Percentiles rank a stretch among this genome's conserved stretches.
Evolutionary conservation across 2,113 vertebrate species (phyloP).

Genomic region (Pipa parva): DNA sequence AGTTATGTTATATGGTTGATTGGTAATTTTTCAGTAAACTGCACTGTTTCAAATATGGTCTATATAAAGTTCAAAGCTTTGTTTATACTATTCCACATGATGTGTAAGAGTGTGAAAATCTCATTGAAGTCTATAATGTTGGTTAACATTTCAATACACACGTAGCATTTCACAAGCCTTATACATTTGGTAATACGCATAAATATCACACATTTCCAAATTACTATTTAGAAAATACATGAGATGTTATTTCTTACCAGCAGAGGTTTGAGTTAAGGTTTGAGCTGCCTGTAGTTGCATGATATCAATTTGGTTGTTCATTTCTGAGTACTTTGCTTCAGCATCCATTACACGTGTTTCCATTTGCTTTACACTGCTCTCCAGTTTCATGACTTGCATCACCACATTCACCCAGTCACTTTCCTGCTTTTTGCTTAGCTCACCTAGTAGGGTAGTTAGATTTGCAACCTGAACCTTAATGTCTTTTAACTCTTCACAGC

Average conservation of each 20-base stretch:
- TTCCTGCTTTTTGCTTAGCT: conserved; percentile 84
- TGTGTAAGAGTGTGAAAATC: too few species aligned
- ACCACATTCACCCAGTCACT: conserved; percentile 73
- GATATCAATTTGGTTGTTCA: conserved; percentile 90
- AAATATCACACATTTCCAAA: too few species aligned
- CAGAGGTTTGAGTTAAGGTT: conserved; percentile 78
- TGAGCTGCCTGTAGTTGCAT: conserved; percentile 90
- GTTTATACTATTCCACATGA: too few species aligned
- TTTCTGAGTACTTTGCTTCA: conserved; percentile 90
- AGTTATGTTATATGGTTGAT: too few species aligned
- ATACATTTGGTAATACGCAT: too few species aligned
- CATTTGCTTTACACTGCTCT: conserved; percentile 75
- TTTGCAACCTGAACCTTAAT: conserved; percentile 87
- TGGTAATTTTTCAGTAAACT: too few species aligned
- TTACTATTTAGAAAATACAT: not conserved
- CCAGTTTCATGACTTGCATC: conserved; percentile 88
- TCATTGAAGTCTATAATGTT: too few species aligned
- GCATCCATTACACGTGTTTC: conserved; percentile 78
- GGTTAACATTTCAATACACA: too few species aligned
- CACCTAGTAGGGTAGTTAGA: conserved; percentile 77
- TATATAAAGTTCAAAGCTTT: too few species aligned
- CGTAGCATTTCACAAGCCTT: too few species aligned
- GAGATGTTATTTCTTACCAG: conserved; percentile 89
- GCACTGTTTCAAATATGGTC: too few species aligned
- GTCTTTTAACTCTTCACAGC: conserved; percentile 81